Conservation (phyloP, 2,113 vertebrate species). For the Tachysurus vachellii region DNA sequence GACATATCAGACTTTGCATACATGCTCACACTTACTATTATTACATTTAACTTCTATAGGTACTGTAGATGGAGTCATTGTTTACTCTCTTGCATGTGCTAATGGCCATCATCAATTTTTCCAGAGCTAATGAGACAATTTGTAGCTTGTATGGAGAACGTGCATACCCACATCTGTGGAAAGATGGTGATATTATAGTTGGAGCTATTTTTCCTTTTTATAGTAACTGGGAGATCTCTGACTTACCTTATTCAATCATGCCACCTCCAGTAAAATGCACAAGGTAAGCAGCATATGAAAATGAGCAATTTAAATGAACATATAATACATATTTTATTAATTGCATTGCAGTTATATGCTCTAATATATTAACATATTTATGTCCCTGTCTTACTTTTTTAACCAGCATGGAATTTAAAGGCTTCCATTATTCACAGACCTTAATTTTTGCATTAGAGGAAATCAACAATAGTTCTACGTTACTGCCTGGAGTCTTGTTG, state of each 20-base stretch:
- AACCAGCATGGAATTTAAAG: conserved; percentile 62
- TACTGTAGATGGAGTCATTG: conserved; percentile 40
- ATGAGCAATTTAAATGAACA: not conserved
- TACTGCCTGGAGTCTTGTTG: conserved; percentile 68
- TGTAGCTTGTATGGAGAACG: conserved; percentile 38
- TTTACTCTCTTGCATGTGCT: conserved; percentile 37
- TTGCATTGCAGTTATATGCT: not conserved
- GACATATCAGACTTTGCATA: not conserved
- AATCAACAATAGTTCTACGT: conserved; percentile 69
- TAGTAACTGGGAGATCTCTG: conserved; percentile 37
- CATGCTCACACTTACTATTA: not conserved
- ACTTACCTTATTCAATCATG: conserved; percentile 23
- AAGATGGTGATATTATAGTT: conserved; percentile 49
- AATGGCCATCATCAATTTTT: conserved; percentile 38
- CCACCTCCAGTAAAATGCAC: conserved; percentile 40
- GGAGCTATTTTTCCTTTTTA: conserved; percentile 48
- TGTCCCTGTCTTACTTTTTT: not conserved
- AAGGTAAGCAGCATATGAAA: conserved; percentile 25
- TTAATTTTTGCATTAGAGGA: conserved; percentile 75
- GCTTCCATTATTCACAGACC: conserved; percentile 67
- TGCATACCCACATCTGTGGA: conserved; percentile 38
- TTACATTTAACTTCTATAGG: not conserved
- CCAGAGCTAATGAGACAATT: conserved; percentile 25
- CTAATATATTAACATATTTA: not conserved
- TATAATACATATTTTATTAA: not conserved